These are phyloP conservation scores for Peromyscus maniculatus DNA, from an alignment of 2,113 vertebrate species.

Conservation along the genomic window DNA sequence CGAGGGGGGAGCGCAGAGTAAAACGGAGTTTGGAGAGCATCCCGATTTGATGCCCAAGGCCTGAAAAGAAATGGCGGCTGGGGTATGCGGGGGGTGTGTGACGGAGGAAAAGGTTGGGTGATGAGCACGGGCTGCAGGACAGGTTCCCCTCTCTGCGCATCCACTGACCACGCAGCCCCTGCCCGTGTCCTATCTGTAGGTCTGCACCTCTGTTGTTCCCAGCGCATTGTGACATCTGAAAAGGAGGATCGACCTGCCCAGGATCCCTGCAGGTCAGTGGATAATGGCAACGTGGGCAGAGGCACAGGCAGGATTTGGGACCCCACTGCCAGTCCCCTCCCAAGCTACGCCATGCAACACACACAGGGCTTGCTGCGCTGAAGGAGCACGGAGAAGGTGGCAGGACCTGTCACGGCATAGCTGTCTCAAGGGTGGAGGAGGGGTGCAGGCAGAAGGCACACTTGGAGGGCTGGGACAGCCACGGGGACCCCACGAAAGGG, in stretches of 20 bases:
- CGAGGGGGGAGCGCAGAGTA: neutral
- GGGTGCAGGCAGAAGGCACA: neutral
- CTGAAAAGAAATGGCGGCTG: conserved; percentile 60
- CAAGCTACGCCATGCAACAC: neutral
- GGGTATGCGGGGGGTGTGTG: neutral
- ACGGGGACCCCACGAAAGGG: neutral
- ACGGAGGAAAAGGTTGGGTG: neutral
- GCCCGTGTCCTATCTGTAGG: conserved; percentile 28
- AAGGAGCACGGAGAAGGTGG: neutral
- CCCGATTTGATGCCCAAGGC: conserved; percentile 1
- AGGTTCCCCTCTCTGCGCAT: neutral
- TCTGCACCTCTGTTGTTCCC: neutral
- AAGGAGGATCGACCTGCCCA: conserved; percentile 20
- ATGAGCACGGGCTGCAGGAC: neutral
- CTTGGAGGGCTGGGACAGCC: neutral
- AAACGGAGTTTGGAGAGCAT: conserved; percentile 37
- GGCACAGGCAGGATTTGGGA: neutral
- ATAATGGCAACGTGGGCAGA: neutral
- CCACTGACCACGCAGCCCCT: neutral
- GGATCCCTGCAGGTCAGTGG: conserved; percentile 55
- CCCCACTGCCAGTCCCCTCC: too few relatives aligned
- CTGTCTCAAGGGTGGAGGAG: neutral
- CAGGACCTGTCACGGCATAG: neutral
- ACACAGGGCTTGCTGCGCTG: neutral
- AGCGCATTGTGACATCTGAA: neutral